Base-by-base conservation (phyloP, 1,140 invertebrate genomes). In the Plodia interpunctella region DNA sequence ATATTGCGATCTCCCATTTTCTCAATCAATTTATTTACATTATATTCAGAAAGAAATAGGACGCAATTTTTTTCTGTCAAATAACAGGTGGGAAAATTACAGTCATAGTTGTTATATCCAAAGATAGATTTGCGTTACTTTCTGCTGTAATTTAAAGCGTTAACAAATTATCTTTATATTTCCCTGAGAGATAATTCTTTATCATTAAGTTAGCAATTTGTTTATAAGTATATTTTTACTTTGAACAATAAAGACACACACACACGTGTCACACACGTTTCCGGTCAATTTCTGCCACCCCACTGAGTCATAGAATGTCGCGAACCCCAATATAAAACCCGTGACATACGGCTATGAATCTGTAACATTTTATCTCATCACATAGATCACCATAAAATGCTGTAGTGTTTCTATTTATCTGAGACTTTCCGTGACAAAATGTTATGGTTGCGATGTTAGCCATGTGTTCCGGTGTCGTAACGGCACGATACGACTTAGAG, bases 241-340 rank as follows among this genome's bases (percentile, higher is more conserved):
- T 44, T 15, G 13, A 15, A n/a, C n/a, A 15, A 15, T 15, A 3
- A 44, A 15, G 13, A 17, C 38, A 44, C 38, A 44, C 8, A 17
- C 38, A 44, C 38, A 44, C 8, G 15, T 15, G n/a, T n/a, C 1
- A 44, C 8, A 17, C n/a, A 44, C 38, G 38, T 3, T 44, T 15
- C 38, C 13, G 10, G 15, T 44, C 38, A 44, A 44, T 0, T 44
- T 17, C 1, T 35, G 38, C 35, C n/a, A 55, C 55, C 59, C 18
- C 44, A 25, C 56, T 53, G 57, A 35, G 62, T 59, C 55, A 49
- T 21, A 18, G 49, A 57, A 49, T 64, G 60, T 60, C 66, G 63
- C 57, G 56, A 53, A 53, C 65, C 67, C 60, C 58, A 60, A 56
- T 17, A n/a, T 44, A 52, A 67, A 63, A 70, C 4, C 11, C 4